Conservation (phyloP, 2,113 vertebrate species). For the Telmatochromis brachygnathus region DNA sequence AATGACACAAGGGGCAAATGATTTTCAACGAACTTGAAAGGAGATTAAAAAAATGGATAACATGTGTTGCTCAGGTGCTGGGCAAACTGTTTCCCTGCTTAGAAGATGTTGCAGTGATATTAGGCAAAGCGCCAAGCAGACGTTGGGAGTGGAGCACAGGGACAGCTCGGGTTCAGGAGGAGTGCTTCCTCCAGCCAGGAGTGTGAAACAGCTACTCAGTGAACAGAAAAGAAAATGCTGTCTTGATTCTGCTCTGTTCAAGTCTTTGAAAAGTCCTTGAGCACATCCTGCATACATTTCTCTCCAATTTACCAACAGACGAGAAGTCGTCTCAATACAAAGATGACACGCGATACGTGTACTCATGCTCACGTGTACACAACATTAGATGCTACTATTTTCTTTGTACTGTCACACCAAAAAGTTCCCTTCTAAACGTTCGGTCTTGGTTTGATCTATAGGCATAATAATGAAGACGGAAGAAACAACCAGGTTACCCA, state of each 20-base stretch:
- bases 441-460: background rate
- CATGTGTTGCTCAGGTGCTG: slow-evolving; percentile 19
- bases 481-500: background rate
- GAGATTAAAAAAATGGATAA: background rate
- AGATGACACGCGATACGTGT: background rate
- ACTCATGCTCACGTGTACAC: background rate
- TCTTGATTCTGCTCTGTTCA: background rate
- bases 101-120: background rate
- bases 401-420: background rate
- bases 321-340: background rate
- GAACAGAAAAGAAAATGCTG: background rate
- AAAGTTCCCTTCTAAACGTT: rapidly evolving
- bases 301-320: background rate
- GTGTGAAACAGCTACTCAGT: background rate
- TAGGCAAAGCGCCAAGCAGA: slow-evolving; percentile 13
- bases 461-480: background rate
- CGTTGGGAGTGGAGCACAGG: background rate
- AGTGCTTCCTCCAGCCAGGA: background rate
- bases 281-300: background rate
- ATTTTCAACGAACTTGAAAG: background rate
- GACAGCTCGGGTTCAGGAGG: background rate
- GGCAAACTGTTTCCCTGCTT: background rate
- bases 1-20: background rate
- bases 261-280: background rate
- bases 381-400: background rate